These are phyloP conservation scores for Rhinogobio ventralis DNA, from an alignment of 2,797 vertebrate genomes.

Conservation along the genomic window DNA sequence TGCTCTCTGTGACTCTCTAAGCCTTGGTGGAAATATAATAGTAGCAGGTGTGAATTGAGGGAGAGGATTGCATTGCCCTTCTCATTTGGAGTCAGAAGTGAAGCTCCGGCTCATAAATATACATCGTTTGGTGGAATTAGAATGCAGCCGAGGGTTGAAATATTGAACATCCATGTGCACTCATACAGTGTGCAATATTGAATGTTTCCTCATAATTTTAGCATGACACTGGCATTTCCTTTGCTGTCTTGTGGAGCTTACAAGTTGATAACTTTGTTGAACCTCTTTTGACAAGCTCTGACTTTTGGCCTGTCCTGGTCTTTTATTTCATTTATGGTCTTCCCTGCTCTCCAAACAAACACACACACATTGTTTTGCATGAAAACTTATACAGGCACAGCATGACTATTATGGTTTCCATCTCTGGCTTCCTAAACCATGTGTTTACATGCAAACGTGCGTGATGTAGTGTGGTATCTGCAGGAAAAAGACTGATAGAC, in stretches of 20 bases:
- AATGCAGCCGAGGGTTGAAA: slow-evolving; percentile 60
- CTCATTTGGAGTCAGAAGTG: slow-evolving; percentile 60
- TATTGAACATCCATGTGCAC: slow-evolving; percentile 53
- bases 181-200: slow-evolving; percentile 57
- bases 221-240: slow-evolving; percentile 39
- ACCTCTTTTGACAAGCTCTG: slow-evolving; percentile 22
- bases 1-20: slow-evolving; percentile 38
- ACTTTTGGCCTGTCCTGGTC: background rate
- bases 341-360: background rate
- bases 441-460: background rate
- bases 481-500: slow-evolving; percentile 22
- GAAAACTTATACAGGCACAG: slow-evolving; percentile 5
- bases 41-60: slow-evolving; percentile 48
- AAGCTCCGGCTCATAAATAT: slow-evolving; percentile 63
- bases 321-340: background rate
- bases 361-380: slow-evolving; percentile 27
- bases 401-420: slow-evolving; percentile 28
- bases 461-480: background rate
- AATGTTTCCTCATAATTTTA: slow-evolving; percentile 50
- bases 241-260: slow-evolving; percentile 54
- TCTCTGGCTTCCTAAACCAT: slow-evolving; percentile 8
- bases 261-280: slow-evolving; percentile 54
- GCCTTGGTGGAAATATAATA: slow-evolving; percentile 55
- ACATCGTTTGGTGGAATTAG: slow-evolving; percentile 55
- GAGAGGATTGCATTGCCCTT: slow-evolving; percentile 55